Percentiles rank a stretch among this genome's conserved stretches.
Conservation (phyloP, 2,113 vertebrate species). For the Lynx canadensis region DNA sequence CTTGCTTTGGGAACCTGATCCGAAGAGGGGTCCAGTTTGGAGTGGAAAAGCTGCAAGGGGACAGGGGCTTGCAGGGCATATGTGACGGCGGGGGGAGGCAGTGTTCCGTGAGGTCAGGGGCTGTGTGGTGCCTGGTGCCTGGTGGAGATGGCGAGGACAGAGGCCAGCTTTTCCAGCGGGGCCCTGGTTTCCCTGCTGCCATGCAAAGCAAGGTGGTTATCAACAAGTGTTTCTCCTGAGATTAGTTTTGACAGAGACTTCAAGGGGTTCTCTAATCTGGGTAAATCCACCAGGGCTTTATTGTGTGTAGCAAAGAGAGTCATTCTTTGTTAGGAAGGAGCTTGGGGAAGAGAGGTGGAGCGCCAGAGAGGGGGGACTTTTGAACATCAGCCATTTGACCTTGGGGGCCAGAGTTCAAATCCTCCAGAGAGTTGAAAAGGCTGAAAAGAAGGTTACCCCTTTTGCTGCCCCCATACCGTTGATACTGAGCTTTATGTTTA, state of each 20-base stretch:
- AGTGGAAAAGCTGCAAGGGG: neutral
- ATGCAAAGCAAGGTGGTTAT: constrained; percentile 39
- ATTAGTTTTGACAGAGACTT: constrained; percentile 76
- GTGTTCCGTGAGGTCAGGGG: neutral
- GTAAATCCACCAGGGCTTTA: constrained; percentile 55
- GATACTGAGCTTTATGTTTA: neutral
- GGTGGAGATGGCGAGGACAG: neutral
- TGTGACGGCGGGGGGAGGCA: neutral
- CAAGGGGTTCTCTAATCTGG: constrained; percentile 69
- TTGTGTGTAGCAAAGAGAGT: constrained; percentile 4
- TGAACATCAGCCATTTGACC: constrained; percentile 57
- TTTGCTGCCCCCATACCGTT: neutral
- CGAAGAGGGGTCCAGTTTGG: neutral
- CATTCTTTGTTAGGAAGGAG: constrained; percentile 57
- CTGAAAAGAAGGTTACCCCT: neutral
- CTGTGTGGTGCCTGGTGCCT: neutral
- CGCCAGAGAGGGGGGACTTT: neutral
- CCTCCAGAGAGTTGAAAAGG: constrained; percentile 16
- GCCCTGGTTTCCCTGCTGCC: constrained; percentile 34
- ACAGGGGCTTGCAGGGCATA: neutral
- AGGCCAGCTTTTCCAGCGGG: neutral
- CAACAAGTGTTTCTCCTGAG: constrained; percentile 81
- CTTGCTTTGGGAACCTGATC: neutral
- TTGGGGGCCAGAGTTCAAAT: constrained; percentile 62
- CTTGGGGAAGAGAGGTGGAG: neutral